phyloP scores from a whole-genome alignment of 2,888 invertebrate species.

The Drosophila merina region DNA sequence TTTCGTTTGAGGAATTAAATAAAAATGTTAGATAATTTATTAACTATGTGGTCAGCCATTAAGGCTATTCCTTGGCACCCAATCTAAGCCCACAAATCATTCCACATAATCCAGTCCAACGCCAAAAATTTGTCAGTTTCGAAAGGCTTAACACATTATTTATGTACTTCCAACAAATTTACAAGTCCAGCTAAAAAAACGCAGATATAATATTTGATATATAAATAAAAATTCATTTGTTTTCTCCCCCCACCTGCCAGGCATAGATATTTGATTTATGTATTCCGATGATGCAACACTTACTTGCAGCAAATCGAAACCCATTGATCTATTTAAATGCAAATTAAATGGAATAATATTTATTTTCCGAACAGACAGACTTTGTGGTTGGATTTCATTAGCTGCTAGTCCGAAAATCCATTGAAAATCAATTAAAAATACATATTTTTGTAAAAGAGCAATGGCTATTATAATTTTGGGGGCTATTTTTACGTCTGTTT shows the following conservation, averaged over 20 bases:
- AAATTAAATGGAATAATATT: constrained; percentile 46
- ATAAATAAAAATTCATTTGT: constrained; percentile 17
- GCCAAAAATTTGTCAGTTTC: constrained; percentile 45
- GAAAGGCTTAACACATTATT: constrained; percentile 41
- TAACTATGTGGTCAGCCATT: neutral
- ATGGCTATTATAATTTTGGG: neutral
- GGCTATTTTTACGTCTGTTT: neutral
- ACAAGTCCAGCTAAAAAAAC: neutral
- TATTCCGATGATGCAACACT: constrained; percentile 36
- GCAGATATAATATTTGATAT: constrained; percentile 18
- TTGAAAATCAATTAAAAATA: constrained; percentile 69
- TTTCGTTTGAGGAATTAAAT: neutral
- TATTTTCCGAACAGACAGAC: constrained; percentile 21
- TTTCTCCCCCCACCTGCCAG: constrained; percentile 1
- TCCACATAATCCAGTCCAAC: constrained; percentile 47
- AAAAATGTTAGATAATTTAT: constrained; percentile 17
- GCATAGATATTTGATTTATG: constrained; percentile 31
- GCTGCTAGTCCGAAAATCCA: constrained; percentile 40
- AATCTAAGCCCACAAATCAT: constrained; percentile 38
- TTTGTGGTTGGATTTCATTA: constrained; percentile 50
- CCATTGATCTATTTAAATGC: constrained; percentile 36
- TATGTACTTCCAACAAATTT: constrained; percentile 18
- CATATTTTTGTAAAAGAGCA: constrained; percentile 52
- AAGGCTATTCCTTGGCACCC: constrained; percentile 20
- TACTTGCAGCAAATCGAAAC: constrained; percentile 3